Conservation (phyloP, 2,113 vertebrate species). For the Thermophis baileyi region DNA sequence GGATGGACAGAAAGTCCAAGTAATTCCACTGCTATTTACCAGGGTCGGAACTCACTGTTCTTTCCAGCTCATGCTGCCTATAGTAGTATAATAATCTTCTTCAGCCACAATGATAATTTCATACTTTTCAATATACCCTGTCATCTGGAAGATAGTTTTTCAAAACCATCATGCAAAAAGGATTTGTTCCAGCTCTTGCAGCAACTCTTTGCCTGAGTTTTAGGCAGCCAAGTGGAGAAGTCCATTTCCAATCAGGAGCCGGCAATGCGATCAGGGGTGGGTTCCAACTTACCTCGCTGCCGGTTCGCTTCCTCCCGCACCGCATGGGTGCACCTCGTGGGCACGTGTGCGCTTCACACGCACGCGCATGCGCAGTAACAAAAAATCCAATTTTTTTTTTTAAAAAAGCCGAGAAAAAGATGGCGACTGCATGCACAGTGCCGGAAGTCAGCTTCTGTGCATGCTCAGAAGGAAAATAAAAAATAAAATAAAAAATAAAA, state of each 20-base stretch:
- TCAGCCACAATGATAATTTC: not conserved
- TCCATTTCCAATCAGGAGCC: not conserved
- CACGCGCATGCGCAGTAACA: no score
- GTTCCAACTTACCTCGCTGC: no score
- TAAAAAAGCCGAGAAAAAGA: no score
- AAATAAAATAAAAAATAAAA: no score
- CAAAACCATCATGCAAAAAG: conserved; percentile 21
- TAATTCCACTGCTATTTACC: accelerated
- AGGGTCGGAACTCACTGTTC: not conserved
- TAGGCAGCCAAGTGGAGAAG: not conserved
- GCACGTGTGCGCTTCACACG: no score
- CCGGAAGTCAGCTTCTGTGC: no score
- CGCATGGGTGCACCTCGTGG: no score
- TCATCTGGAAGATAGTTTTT: conserved; percentile 12
- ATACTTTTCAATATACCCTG: not conserved
- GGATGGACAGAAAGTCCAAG: not conserved
- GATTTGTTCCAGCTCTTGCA: not conserved
- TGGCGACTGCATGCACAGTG: no score
- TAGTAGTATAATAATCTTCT: not conserved
- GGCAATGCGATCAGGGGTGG: no score
- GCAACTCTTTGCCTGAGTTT: not conserved
- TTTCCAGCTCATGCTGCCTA: not conserved
- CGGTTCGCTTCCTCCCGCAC: no score
- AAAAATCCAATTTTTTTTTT: no score
- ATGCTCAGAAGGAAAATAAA: no score